Evolutionary conservation across 2,888 invertebrate genomes (phyloP), one percentile per base, ranked within the genome.

Genomic region (Lathronympha strigana): DNA sequence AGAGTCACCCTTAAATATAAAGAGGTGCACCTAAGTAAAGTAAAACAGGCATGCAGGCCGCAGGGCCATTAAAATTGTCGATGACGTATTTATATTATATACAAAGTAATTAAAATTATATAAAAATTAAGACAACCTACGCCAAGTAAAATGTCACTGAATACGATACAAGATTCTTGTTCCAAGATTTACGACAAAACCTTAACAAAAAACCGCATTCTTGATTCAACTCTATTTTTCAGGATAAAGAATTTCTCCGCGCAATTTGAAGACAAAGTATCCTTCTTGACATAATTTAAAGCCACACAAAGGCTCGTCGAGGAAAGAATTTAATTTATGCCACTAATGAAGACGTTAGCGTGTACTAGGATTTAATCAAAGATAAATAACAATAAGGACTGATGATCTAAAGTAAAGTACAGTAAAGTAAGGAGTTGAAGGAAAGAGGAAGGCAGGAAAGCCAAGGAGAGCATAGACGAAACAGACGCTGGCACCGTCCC

Each of bases 321-420:
- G 53, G 38, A 61, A 66, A 66, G 66, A 66, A 66, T 61, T 87
- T 88, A 88, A 89, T 86, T 87, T 83, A 79, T 80, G 80, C 82
- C 85, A 74, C 87, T 89, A 89, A 88, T 87, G 88, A 88, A 88
- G 86, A 85, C 74, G 82, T 79, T 79, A 66, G 53, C 40, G 47
- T 66, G 45, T 58, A 51, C 70, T 66, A 67, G 61, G 47, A n/a
- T 23, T 47, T 47, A 23, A 23, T 47, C 47, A 47, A n/a, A 47
- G 47, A 47, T n/a, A 0, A n/a, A n/a, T 0, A 0, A 5, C 17
- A 23, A 21, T 23, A 47, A 47, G 23, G 47, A 23, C 33, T 33
- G 11, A 9, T 11, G 13, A 11, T 33, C n/a, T 38, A n/a, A n/a
- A n/a, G n/a, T n/a, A n/a, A n/a, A n/a, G n/a, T n/a, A n/a, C n/a